Conservation (phyloP, 2,797 vertebrate genomes). For the Agapornis canus region DNA sequence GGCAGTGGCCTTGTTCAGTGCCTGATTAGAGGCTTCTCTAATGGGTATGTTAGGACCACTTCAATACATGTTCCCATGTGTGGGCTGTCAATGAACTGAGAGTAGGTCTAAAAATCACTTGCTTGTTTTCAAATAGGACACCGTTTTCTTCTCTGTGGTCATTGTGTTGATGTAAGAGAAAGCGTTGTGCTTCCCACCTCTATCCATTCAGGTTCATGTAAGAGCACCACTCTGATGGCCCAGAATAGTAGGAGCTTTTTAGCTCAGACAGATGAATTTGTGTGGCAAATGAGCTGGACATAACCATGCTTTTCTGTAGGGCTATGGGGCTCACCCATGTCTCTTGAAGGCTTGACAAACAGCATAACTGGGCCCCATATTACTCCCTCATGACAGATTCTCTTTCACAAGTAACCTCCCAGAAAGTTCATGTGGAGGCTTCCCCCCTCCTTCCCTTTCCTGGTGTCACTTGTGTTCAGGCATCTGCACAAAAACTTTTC, state of each 20-base stretch:
- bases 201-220: not conserved
- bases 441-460: not conserved
- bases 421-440: not conserved
- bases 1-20: not conserved
- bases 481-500: not conserved
- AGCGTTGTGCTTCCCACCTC: not conserved
- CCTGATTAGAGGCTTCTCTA: not conserved
- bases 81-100: not conserved
- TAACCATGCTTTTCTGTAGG: not conserved
- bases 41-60: not conserved
- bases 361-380: not conserved
- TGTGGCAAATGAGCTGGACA: not conserved
- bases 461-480: not conserved
- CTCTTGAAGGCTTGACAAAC: not conserved
- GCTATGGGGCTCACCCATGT: not conserved
- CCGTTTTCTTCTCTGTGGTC: not conserved
- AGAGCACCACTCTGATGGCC: not conserved
- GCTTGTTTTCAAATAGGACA: not conserved
- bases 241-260: not conserved
- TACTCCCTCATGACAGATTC: not conserved
- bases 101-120: not conserved
- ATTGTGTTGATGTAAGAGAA: not conserved
- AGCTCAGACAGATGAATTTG: not conserved
- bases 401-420: not conserved
- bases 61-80: fast-evolving